Evolutionary conservation across 2,797 vertebrate species (phyloP), one percentile per base, ranked within the genome.

Genomic region (Falco naumanni): DNA sequence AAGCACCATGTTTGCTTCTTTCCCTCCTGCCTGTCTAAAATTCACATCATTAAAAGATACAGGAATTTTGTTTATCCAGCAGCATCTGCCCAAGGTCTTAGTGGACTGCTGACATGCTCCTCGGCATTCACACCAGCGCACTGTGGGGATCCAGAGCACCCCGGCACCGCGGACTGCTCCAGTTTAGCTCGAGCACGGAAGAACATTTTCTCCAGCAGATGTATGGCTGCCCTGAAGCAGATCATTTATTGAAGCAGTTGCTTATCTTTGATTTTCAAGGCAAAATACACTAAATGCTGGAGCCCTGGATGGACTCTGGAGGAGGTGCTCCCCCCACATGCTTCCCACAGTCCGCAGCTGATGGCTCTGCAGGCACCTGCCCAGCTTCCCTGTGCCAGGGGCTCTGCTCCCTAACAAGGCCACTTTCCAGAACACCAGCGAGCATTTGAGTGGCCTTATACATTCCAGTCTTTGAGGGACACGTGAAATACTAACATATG

Each of bases 341-440:
- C 13, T 37, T 63, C 39, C 13, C 48, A 50, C 56, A 20, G 47
- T 26, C 24, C 29, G 45, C 71, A 79, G 68, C 41, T 86, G 86
- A 76, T 48, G 60, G 70, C 28, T 93, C 54, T 90, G 83, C 59
- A 57, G 54, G n/a, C 76, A 47, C 69, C 86, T 72, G 91, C 60
- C 64, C 85, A 79, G 31, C 18, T 68, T 68, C 33, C 34, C 43
- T 17, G 10, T 63, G 39, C 74, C 70, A 70, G 22, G 45, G 50
- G 31, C 68, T 90, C 64, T 57, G 0, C 51, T 77, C 60, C 54
- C 47, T 13, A 29, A 5, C 16, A 70, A 54, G 9, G 57, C 6
- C 51, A 10, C 41, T 81, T 45, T 31, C 78, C 47, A 8, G 13
- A 18, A 24, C 0, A 1, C 61, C 82, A 81, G 31, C 0, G 0